A percentile compares a stretch with the other conserved stretches of the same genome.
These are phyloP conservation scores for Antennarius striatus DNA, from an alignment of 2,113 vertebrate genomes.

Conservation along the genomic window DNA sequence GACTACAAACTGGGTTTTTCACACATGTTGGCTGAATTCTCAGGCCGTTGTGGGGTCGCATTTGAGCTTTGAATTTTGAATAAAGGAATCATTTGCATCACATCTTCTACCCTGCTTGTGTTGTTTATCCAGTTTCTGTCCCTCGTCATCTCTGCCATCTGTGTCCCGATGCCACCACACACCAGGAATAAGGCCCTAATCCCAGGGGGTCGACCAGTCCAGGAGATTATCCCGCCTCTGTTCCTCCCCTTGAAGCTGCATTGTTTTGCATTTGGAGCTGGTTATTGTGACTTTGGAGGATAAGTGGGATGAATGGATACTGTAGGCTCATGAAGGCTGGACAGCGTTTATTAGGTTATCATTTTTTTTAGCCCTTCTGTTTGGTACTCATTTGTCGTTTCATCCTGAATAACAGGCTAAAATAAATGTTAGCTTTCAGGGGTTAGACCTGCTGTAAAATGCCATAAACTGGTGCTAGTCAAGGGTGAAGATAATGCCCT, in stretches of 20 bases:
- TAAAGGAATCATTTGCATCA: not conserved
- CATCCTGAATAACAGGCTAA: not conserved
- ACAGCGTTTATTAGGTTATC: conserved; percentile 42
- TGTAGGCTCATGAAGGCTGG: conserved; percentile 38
- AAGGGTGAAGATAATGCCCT: conserved; percentile 39
- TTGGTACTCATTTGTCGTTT: conserved; percentile 1
- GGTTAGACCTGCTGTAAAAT: conserved; percentile 8
- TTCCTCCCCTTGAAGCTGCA: conserved; percentile 38
- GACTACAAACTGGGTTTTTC: conserved; percentile 14
- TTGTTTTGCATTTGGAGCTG: conserved; percentile 53
- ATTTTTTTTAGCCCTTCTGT: conserved; percentile 4
- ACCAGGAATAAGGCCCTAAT: conserved; percentile 66
- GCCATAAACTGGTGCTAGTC: conserved; percentile 9
- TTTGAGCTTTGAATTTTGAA: not conserved
- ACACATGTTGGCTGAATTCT: conserved; percentile 5
- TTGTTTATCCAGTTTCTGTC: conserved; percentile 33
- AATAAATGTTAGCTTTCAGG: not conserved
- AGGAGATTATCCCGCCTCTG: conserved; percentile 73
- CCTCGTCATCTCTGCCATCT: conserved; percentile 54
- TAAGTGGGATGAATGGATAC: conserved; percentile 49
- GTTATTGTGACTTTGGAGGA: conserved; percentile 46
- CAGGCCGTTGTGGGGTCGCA: not conserved
- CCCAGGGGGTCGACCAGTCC: conserved; percentile 75
- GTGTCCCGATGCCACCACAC: conserved; percentile 57
- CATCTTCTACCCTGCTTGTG: not conserved